phyloP scores from a whole-genome alignment of 2,888 invertebrate species.

The Malthinus seriepunctatus region DNA sequence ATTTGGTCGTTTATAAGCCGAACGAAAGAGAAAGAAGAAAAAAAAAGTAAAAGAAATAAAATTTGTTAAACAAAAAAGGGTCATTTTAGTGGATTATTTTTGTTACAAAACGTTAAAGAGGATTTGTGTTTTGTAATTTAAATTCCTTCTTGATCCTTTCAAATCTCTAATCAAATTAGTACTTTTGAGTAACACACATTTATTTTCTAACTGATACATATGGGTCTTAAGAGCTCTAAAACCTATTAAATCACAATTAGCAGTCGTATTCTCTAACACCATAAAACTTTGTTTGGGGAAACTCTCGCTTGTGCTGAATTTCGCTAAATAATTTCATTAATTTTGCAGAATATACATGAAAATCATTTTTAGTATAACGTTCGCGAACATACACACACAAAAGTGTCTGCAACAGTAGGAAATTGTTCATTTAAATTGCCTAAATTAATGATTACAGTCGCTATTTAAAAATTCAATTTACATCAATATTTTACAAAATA shows the following conservation, averaged over 20 bases:
- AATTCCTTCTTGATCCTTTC: conserved; percentile 9
- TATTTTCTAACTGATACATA: conserved; percentile 25
- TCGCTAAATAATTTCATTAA: conserved; percentile 23
- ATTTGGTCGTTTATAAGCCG: too few species aligned
- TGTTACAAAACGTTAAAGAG: conserved; percentile 9
- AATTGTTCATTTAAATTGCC: too few species aligned
- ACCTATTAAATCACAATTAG: conserved; percentile 28
- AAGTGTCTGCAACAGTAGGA: background rate
- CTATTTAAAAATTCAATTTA: too few species aligned
- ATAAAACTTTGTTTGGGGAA: conserved; percentile 6
- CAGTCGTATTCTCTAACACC: conserved; percentile 10
- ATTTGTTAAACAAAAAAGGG: too few species aligned
- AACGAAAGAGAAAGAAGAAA: too few species aligned
- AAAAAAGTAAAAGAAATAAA: too few species aligned
- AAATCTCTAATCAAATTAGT: conserved; percentile 27
- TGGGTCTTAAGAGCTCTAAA: conserved; percentile 22
- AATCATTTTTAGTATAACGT: conserved; percentile 14
- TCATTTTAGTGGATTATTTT: background rate
- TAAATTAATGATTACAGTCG: too few species aligned
- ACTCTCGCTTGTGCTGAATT: background rate
- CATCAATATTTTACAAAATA: too few species aligned
- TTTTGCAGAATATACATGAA: conserved; percentile 17
- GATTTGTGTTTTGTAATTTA: conserved; percentile 7
- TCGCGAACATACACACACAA: background rate
- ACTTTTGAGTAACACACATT: conserved; percentile 13